phyloP scores from a whole-genome alignment of 2,797 vertebrate species.

The Delichon dasypus region DNA sequence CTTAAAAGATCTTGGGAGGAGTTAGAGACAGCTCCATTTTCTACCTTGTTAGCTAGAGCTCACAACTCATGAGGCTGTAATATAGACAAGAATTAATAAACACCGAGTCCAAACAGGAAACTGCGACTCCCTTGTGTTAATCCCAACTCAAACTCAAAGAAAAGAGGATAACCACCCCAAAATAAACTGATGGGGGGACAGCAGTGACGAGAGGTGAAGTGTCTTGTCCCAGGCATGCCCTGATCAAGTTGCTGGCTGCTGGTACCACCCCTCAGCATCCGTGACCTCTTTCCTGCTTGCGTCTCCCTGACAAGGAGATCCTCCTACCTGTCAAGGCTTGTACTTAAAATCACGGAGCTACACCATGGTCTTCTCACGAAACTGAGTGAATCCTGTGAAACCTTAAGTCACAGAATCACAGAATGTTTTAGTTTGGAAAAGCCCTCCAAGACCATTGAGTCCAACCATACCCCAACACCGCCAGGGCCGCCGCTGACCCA shows the following conservation, averaged over 20 bases:
- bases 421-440: not conserved
- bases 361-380: not conserved
- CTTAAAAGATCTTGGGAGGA: not conserved
- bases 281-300: not conserved
- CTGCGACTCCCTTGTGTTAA: not conserved
- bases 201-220: not conserved
- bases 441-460: accelerated
- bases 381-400: not conserved
- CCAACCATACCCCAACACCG: not conserved
- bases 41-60: not conserved
- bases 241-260: not conserved
- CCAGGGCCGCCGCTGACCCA: not conserved
- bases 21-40: not conserved
- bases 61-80: not conserved
- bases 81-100: not conserved
- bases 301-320: not conserved
- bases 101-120: not conserved
- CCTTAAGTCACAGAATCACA: not conserved
- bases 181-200: not conserved
- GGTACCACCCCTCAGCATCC: not conserved
- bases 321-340: not conserved
- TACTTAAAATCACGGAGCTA: not conserved
- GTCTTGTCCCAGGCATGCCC: not conserved
- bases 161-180: not conserved
- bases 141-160: not conserved